phyloP scores from a whole-genome alignment of 2,113 vertebrate genomes.

The Dasyprocta punctata region DNA sequence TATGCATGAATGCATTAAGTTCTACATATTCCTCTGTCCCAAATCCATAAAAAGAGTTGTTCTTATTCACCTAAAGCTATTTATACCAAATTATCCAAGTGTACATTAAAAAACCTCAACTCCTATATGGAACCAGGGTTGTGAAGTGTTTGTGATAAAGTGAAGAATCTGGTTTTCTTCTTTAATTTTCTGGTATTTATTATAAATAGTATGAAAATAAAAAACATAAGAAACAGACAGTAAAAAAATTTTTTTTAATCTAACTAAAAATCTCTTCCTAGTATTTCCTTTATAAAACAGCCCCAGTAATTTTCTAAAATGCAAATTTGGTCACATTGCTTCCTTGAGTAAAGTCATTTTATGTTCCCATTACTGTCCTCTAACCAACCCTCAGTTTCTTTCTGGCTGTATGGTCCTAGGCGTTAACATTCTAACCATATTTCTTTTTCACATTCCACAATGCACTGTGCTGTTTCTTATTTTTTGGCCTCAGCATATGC shows the following conservation, averaged over 20 bases:
- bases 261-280: not conserved
- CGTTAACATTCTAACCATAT: not conserved
- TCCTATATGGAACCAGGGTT: not conserved
- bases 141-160: not conserved
- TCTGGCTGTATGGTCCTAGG: not conserved
- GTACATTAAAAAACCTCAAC: not conserved
- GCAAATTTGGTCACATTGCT: not conserved
- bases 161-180: not conserved
- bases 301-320: not conserved
- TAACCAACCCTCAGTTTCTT: not conserved
- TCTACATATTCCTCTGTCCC: not conserved
- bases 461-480: accelerated
- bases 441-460: not conserved
- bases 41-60: not conserved
- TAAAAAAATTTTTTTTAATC: not conserved
- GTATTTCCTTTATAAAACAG: not conserved
- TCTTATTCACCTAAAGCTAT: not conserved
- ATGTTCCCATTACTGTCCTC: not conserved
- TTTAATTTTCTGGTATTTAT: not conserved
- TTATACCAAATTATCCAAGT: not conserved
- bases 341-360: not conserved
- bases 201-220: not conserved
- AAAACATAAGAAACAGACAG: not conserved
- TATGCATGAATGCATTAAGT: not conserved
- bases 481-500: not conserved